These are phyloP conservation scores for Chloropsis hardwickii DNA, from an alignment of 2,113 vertebrate genomes.

Conservation along the genomic window DNA sequence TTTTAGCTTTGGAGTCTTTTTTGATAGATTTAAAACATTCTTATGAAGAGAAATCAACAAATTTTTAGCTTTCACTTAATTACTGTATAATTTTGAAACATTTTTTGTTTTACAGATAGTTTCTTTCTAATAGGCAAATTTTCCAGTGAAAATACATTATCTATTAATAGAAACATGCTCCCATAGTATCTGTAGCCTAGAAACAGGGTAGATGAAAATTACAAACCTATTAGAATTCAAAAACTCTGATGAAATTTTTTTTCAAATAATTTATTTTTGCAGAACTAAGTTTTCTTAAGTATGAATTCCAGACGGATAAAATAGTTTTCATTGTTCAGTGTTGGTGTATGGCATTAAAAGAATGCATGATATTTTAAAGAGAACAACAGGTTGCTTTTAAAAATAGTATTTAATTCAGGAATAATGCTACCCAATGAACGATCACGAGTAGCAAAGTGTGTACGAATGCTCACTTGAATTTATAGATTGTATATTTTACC, in stretches of 20 bases:
- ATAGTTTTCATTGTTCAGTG: constrained; percentile 23
- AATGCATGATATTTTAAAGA: constrained; percentile 59
- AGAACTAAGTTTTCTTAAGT: neutral
- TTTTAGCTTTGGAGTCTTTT: neutral
- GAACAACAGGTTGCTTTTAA: constrained; percentile 66
- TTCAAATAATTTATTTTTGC: neutral
- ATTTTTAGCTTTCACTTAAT: neutral
- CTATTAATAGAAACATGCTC: neutral
- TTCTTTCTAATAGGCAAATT: neutral
- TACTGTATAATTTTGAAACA: neutral
- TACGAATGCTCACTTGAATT: neutral
- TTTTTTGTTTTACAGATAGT: neutral
- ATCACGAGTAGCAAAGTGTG: neutral
- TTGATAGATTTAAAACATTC: neutral
- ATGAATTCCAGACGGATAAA: neutral
- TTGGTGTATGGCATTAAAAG: constrained; percentile 40
- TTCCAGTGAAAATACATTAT: neutral
- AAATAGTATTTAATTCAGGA: constrained; percentile 50
- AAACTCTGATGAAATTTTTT: neutral
- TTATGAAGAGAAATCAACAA: neutral
- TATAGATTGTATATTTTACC: neutral
- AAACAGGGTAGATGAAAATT: neutral
- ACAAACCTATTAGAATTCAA: neutral
- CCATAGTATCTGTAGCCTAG: neutral
- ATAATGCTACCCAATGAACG: neutral